phyloP scores from a whole-genome alignment of 2,797 vertebrate genomes.

The Alca torda region DNA sequence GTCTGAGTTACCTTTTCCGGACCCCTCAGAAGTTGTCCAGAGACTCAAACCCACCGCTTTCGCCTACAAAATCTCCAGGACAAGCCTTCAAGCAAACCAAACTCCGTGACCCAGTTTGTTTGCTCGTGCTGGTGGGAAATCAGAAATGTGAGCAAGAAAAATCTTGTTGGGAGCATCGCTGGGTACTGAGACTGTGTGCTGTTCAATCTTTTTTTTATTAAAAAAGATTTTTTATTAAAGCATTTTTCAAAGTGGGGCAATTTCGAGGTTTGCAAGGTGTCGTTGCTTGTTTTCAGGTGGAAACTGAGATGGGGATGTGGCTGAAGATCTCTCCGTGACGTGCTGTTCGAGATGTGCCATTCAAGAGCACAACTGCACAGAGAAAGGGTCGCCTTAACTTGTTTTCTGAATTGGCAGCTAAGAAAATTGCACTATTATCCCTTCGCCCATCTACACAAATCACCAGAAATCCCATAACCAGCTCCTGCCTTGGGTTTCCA shows the following conservation, averaged over 20 bases:
- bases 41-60: neutral
- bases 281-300: neutral
- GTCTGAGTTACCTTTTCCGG: neutral
- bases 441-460: neutral
- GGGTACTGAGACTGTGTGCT: neutral
- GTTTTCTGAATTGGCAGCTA: neutral
- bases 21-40: neutral
- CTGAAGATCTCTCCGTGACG: neutral
- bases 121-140: neutral
- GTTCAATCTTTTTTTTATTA: neutral
- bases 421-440: neutral
- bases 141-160: neutral
- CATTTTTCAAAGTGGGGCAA: neutral
- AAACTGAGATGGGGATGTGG: neutral
- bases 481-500: neutral
- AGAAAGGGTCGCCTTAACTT: fast-evolving
- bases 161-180: fast-evolving
- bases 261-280: neutral
- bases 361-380: fast-evolving
- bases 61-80: neutral
- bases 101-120: fast-evolving
- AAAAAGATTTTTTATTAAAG: neutral
- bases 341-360: neutral
- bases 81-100: neutral
- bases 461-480: neutral